Conservation (phyloP, 2,113 vertebrate species). For the Psephotus haematonotus region DNA sequence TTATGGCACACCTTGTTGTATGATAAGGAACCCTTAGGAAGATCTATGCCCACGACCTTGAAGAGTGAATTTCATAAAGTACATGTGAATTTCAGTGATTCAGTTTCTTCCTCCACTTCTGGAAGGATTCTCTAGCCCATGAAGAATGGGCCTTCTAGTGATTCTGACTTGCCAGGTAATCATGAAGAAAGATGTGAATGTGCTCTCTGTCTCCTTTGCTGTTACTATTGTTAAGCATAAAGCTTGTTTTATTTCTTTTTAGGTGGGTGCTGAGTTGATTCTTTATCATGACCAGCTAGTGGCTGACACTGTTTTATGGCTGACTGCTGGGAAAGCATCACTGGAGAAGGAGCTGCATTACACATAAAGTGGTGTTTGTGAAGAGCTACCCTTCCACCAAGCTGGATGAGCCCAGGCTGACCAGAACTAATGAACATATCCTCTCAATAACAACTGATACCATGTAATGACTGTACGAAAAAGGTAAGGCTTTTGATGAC, state of each 20-base stretch:
- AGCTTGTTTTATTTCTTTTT: background rate
- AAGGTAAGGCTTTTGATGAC: background rate
- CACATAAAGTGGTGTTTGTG: background rate
- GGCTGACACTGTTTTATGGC: background rate
- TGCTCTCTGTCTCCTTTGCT: background rate
- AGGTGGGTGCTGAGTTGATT: background rate
- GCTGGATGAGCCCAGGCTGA: background rate
- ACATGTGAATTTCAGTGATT: background rate
- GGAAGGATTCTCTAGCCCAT: background rate
- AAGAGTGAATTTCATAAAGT: background rate
- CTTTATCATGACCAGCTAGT: background rate
- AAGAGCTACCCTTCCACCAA: background rate
- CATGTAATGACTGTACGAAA: background rate
- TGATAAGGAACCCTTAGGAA: background rate
- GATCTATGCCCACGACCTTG: background rate
- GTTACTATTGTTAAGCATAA: background rate
- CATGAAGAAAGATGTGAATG: background rate
- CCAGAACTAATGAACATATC: background rate
- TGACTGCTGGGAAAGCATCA: background rate
- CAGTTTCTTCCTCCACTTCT: background rate
- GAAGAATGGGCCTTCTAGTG: background rate
- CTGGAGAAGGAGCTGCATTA: background rate
- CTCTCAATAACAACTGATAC: background rate
- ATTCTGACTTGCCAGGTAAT: background rate
- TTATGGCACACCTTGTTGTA: background rate